Base-by-base conservation (phyloP, 2,888 invertebrate genomes). In the Drosophila neutralis region DNA sequence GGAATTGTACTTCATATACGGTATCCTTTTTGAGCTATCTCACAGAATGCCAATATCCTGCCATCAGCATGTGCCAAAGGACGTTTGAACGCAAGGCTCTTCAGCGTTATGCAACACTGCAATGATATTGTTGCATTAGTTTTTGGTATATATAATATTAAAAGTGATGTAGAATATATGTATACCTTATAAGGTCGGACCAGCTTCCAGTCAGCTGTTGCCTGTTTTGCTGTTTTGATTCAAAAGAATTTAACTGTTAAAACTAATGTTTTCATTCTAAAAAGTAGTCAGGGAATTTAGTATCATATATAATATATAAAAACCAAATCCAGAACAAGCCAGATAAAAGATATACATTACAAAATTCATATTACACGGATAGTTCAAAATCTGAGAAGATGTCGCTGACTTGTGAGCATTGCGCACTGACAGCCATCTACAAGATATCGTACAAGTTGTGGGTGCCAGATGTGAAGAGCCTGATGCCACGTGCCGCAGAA, bases 361-460 rank as follows among this genome's bases (percentile, higher is more conserved):
- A 45, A 45, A 15, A 21, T 7, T 4, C 45, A 0, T 7, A 15
- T 45, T 15, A 8, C 21, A 8, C 13, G 24, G 15, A 24, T 24
- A 15, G 21, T 27, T 18, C 0, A 21, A n/a, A n/a, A 40, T n/a
- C 45, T 0, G 45, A 15, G 18, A 24, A 15, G 18, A 84, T 84
- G 82, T 78, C 73, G 5, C 36, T 21, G 21, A 27, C 56, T 6
- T 51, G 59, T 11, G 64, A 80, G 24, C 35, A 68, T 2, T 21
- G 4, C 2, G 33, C 69, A 3, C 42, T 45, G 10, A 15, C 15
- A 13, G 45, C 31, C 1, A 56, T 76, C 21, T 84, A 73, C 31
- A 59, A 70, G 6, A 21, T 77, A 21, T 65, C 73, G 49, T 85
- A 73, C 21, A 72, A 73, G 53, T 24, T 87, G 45, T 42, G 27